Evolutionary conservation across 2,113 vertebrate genomes (phyloP).

Genomic region (Pongo abelii): DNA sequence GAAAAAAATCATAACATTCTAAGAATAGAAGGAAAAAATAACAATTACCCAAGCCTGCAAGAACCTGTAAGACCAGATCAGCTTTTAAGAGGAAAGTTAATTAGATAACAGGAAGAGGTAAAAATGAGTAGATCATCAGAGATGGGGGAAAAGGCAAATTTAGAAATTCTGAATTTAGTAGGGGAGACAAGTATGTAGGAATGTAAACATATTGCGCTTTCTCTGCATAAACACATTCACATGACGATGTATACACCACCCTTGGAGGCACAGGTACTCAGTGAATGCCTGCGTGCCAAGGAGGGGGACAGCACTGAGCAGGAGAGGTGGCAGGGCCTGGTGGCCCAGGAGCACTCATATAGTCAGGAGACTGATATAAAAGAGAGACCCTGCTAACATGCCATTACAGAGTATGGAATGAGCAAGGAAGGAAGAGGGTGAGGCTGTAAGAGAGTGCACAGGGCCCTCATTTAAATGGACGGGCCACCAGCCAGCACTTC

Average conservation of each 20-base stretch:
- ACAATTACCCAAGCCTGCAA: not conserved
- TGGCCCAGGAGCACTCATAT: not conserved
- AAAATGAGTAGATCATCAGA: not conserved
- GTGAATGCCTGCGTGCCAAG: too few relatives aligned
- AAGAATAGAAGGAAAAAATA: not conserved
- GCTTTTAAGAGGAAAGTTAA: not conserved
- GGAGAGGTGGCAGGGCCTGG: not conserved
- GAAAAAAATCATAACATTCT: not conserved
- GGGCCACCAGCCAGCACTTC: not conserved
- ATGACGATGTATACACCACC: rapidly evolving
- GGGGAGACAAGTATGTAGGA: not conserved
- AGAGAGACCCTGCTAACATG: not conserved
- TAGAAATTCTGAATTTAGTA: not conserved
- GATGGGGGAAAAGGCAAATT: not conserved
- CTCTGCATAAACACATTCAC: not conserved
- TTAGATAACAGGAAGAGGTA: not conserved
- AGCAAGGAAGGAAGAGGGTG: not conserved
- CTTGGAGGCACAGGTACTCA: not conserved
- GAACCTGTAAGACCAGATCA: not conserved
- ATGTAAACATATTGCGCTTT: not conserved
- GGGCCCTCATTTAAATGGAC: not conserved
- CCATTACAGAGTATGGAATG: not conserved
- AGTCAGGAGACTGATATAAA: not conserved
- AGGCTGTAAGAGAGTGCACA: not conserved
- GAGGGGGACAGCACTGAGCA: not conserved